Conservation (phyloP, 1,140 invertebrate genomes). For the Lasioglossum albipes region DNA sequence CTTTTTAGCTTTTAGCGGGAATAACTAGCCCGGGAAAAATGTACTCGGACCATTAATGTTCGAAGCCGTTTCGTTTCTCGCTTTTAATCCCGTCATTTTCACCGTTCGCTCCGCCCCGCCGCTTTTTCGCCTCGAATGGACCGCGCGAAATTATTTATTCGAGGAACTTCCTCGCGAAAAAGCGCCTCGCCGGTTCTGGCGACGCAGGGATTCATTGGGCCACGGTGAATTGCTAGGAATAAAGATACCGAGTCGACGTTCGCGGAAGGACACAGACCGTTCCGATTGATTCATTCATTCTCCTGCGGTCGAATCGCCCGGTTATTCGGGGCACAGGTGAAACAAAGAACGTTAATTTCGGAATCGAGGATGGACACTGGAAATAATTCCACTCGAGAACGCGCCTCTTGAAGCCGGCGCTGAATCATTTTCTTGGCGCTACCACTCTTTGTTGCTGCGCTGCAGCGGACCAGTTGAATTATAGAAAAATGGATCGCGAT, state of each 20-base stretch:
- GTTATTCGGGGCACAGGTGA: no score
- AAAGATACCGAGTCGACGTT: not conserved
- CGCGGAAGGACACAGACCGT: not conserved
- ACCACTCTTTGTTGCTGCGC: no score
- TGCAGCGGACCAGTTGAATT: no score
- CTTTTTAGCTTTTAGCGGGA: slow-evolving; percentile 5
- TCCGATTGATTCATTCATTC: not conserved
- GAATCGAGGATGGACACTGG: no score
- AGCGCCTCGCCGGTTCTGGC: no score
- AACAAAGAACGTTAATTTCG: no score
- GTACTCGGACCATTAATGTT: slow-evolving; percentile 4
- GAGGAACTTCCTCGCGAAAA: not conserved
- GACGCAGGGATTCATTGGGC: not conserved
- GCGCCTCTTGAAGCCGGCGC: no score
- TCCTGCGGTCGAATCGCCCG: not conserved
- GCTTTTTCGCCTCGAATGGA: slow-evolving; percentile 2
- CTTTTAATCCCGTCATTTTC: slow-evolving; percentile 5
- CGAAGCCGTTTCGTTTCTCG: not conserved
- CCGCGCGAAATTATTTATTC: not conserved
- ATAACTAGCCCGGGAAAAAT: slow-evolving; percentile 3
- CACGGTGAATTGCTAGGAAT: not conserved
- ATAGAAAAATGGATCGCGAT: no score
- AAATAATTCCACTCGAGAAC: no score
- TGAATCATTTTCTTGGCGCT: no score
- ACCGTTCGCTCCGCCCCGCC: not conserved